Conservation (phyloP, 2,888 invertebrate species). For the Hedychridium roseum region DNA sequence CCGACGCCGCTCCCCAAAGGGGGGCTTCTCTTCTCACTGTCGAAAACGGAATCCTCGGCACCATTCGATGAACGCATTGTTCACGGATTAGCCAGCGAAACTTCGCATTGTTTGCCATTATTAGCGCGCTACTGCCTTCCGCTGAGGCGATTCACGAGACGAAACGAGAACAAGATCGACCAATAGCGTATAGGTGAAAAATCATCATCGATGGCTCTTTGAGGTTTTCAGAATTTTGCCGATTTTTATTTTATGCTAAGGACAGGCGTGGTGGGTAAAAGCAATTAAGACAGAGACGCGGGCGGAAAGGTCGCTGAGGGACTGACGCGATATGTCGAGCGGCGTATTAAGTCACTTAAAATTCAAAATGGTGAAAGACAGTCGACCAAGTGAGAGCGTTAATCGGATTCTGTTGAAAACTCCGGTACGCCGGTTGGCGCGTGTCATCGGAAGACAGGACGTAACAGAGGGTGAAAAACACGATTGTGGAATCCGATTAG, state of each 20-base stretch:
- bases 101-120: too few relatives aligned
- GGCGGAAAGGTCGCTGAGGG: conserved; percentile 24
- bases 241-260: too few relatives aligned
- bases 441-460: conserved; percentile 1
- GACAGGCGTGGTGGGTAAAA: too few relatives aligned
- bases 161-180: too few relatives aligned
- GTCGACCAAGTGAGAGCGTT: conserved; percentile 42
- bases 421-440: conserved; percentile 28
- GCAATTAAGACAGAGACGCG: too few relatives aligned
- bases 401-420: conserved; percentile 46
- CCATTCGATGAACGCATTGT: conserved; percentile 53
- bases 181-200: too few relatives aligned
- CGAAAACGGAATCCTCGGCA: conserved; percentile 43
- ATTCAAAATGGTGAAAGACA: conserved; percentile 48
- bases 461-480: conserved; percentile 30
- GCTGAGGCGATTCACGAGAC: too few relatives aligned
- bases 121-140: too few relatives aligned
- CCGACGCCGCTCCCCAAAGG: conserved; percentile 43
- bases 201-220: too few relatives aligned
- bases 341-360: conserved; percentile 44
- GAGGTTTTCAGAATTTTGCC: too few relatives aligned
- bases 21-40: conserved; percentile 41
- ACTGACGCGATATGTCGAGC: conserved; percentile 38
- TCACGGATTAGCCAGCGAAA: conserved; percentile 54
- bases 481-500: conserved; percentile 35